phyloP scores from a whole-genome alignment of 2,113 vertebrate genomes.

The Podarcis raffonei region DNA sequence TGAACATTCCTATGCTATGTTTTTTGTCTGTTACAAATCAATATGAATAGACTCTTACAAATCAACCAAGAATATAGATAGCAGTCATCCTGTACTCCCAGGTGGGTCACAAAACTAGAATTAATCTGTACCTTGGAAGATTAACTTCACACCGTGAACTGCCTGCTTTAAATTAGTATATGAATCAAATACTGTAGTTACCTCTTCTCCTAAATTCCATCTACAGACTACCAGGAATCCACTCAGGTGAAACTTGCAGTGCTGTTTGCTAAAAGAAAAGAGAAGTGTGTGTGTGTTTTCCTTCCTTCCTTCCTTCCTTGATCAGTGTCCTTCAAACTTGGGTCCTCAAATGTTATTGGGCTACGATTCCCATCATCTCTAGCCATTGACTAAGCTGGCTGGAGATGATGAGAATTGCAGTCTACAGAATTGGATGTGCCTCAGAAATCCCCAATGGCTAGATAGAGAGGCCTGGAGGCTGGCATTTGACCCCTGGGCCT shows the following conservation, averaged over 20 bases:
- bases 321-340: too few species aligned
- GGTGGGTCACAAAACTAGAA: slow-evolving; percentile 50
- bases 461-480: too few species aligned
- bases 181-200: slow-evolving; percentile 53
- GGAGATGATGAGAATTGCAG: neutral
- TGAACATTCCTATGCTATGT: slow-evolving; percentile 41
- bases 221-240: slow-evolving; percentile 29
- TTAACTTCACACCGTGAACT: slow-evolving; percentile 59
- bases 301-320: too few species aligned
- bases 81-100: slow-evolving; percentile 42
- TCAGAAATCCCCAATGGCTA: too few species aligned
- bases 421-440: neutral
- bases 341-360: too few species aligned
- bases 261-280: too few species aligned
- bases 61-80: slow-evolving; percentile 53
- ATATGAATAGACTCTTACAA: slow-evolving; percentile 50
- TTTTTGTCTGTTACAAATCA: slow-evolving; percentile 61
- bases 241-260: slow-evolving; percentile 20
- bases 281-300: neutral
- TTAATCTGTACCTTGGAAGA: slow-evolving; percentile 59
- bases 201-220: slow-evolving; percentile 28
- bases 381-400: neutral
- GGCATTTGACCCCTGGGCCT: neutral
- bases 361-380: neutral
- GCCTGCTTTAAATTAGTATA: slow-evolving; percentile 46